Conservation (phyloP, 2,888 invertebrate species). For the Drosophila colorata region DNA sequence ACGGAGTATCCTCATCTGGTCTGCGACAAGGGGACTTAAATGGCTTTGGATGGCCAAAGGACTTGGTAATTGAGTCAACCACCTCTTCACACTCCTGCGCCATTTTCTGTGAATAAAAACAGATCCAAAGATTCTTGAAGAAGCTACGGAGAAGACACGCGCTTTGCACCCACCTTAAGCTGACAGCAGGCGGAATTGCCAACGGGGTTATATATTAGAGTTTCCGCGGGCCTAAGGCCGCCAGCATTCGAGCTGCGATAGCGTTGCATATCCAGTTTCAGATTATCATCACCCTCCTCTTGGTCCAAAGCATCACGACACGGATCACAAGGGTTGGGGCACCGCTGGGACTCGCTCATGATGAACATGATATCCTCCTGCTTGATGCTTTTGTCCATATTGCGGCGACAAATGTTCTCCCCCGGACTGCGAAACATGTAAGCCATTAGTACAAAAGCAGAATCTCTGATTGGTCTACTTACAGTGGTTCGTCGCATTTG, state of each 20-base stretch:
- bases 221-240: slow-evolving; percentile 46
- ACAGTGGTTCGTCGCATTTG: slow-evolving; percentile 65
- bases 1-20: slow-evolving; percentile 5
- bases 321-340: slow-evolving; percentile 53
- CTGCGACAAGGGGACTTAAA: slow-evolving; percentile 38
- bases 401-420: slow-evolving; percentile 1
- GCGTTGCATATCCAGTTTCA: slow-evolving; percentile 74
- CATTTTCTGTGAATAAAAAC: slow-evolving; percentile 48
- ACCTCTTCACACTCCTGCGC: slow-evolving; percentile 51
- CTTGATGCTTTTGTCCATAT: slow-evolving; percentile 31
- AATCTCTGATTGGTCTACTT: too few relatives aligned
- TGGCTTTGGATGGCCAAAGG: slow-evolving; percentile 21
- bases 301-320: slow-evolving; percentile 37
- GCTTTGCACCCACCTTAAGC: slow-evolving; percentile 47
- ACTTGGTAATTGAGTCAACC: slow-evolving; percentile 29
- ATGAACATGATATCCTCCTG: slow-evolving; percentile 77
- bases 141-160: not conserved
- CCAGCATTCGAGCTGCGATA: slow-evolving; percentile 66
- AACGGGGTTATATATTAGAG: slow-evolving; percentile 39
- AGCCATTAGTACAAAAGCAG: not conserved
- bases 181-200: slow-evolving; percentile 64
- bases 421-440: not conserved
- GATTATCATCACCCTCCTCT: slow-evolving; percentile 55
- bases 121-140: not conserved
- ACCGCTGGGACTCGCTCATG: slow-evolving; percentile 64